Base-by-base conservation (phyloP, 2,113 vertebrate species). In the Rhipidura dahli region DNA sequence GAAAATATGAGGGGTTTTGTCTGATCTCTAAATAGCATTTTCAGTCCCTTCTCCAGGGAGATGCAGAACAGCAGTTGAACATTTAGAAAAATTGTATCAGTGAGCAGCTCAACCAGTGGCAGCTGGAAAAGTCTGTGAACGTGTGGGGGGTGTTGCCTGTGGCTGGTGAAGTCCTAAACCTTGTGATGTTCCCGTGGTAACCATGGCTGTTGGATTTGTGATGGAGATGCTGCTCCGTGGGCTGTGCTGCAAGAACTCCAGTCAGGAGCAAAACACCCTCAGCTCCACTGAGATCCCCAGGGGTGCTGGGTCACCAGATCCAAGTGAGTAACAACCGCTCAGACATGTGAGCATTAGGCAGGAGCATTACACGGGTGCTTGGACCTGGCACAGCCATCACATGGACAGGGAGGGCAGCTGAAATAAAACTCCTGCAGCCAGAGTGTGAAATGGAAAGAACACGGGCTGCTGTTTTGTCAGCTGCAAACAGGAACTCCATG, bases 191-290 rank as follows among this genome's bases (percentile, higher is more conserved):
- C 54, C 70, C 3, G 0, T 77, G 53, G 76, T 49, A 31, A 39
- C 53, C 1, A 0, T 28, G 59, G 44, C 53, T 1, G 0, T 27
- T 61, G 71, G 75, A 3, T 77, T 61, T 50, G 64, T 57, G 10
- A 23, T 20, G 71, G 61, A 90, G 45, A 45, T 4, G 1, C 0
- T 1, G 49, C 72, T 23, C 54, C 4, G 0, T 42, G 53, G 72
- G 69, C 66, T 65, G 7, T 31, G 68, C 63, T 49, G 3, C 39
- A 53, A 42, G 23, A 85, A 8, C 68, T 60, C 45, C 33, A 12
- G 33, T 7, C 65, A 53, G 87, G 70, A 81, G 39, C 50, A 73
- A 31, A 81, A 35, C 49, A 20, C 28, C 64, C 45, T 60, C 30
- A 28, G 6, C 47, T 87, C 39, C 3, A 0, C 1, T 65, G 72